These are phyloP conservation scores for Sitodiplosis mosellana DNA, from an alignment of 1,140 invertebrate species.

Conservation along the genomic window DNA sequence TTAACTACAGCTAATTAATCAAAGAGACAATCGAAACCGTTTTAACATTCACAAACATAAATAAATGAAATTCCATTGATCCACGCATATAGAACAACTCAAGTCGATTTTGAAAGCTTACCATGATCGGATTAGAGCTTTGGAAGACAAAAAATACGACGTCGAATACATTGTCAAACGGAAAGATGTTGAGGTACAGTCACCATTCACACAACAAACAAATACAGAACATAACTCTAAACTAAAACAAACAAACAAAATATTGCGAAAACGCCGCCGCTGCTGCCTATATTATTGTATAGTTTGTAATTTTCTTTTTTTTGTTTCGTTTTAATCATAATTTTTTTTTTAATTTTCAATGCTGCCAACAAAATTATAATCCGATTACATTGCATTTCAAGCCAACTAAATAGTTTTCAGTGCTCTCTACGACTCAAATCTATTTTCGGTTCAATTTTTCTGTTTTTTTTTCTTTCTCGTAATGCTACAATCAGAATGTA, in stretches of 20 bases:
- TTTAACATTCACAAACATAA: neutral
- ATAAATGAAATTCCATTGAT: neutral
- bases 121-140: slow-evolving; percentile 64
- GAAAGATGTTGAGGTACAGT: slow-evolving; percentile 88
- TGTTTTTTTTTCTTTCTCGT: neutral
- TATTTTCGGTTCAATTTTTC: neutral
- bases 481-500: neutral
- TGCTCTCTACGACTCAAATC: neutral
- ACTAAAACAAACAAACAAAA: slow-evolving; percentile 3
- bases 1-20: too few species aligned
- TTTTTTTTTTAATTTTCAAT: slow-evolving; percentile 1
- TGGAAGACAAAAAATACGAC: slow-evolving; percentile 96
- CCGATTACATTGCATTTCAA: neutral
- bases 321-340: neutral
- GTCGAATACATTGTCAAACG: slow-evolving; percentile 92
- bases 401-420: neutral
- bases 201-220: slow-evolving; percentile 6
- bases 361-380: slow-evolving; percentile 1
- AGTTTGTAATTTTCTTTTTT: neutral
- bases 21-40: too few species aligned
- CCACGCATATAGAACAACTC: slow-evolving; percentile 39
- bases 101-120: slow-evolving; percentile 69
- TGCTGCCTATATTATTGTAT: slow-evolving; percentile 1
- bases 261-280: neutral
- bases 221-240: slow-evolving; percentile 5